Conservation (phyloP, 2,113 vertebrate species). For the Paramormyrops kingsleyae region DNA sequence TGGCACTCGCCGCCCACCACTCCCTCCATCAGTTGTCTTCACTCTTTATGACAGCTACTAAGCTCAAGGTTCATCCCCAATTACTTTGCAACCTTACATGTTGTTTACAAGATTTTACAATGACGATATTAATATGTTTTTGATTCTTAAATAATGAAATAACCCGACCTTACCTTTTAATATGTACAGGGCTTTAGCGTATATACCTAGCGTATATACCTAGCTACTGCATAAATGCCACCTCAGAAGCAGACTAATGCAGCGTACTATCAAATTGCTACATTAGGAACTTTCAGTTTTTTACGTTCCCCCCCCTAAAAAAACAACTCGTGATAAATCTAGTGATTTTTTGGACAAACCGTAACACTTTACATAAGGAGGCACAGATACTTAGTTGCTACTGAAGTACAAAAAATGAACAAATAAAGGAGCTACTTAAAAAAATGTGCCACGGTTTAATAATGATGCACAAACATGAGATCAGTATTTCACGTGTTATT, state of each 20-base stretch:
- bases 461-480: too few relatives aligned
- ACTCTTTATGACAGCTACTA: too few relatives aligned
- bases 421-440: too few relatives aligned
- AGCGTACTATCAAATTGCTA: neutral
- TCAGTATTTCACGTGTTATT: too few relatives aligned
- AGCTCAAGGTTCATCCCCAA: neutral
- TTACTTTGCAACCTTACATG: neutral
- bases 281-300: neutral
- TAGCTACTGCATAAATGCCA: neutral
- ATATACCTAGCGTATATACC: neutral
- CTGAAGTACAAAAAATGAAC: too few relatives aligned
- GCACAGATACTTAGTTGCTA: too few relatives aligned
- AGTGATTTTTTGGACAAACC: too few relatives aligned
- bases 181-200: neutral
- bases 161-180: neutral
- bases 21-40: too few relatives aligned
- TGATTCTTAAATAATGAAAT: neutral
- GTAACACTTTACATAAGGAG: too few relatives aligned
- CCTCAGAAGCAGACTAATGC: neutral
- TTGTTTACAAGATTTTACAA: neutral
- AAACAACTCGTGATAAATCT: too few relatives aligned
- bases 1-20: too few relatives aligned
- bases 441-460: too few relatives aligned
- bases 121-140: neutral
- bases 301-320: neutral